Evolutionary conservation across 2,113 vertebrate species (phyloP).

Genomic region (Balaeniceps rex): DNA sequence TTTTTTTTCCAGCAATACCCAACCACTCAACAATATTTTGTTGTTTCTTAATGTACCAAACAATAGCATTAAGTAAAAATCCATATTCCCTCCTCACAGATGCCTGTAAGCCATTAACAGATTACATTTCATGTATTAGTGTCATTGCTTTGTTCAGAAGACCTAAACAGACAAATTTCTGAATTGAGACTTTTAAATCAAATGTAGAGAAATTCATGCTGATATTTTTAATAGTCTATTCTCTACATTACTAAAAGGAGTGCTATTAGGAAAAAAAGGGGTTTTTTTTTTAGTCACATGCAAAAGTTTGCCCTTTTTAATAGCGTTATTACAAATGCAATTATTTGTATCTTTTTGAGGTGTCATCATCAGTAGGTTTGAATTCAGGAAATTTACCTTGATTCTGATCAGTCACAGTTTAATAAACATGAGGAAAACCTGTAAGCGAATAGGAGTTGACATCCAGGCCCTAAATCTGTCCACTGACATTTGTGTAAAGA

Average conservation of each 20-base stretch:
- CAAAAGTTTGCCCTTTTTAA: background rate
- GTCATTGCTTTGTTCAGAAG: background rate
- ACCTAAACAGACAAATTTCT: background rate
- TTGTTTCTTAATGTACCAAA: background rate
- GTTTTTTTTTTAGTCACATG: background rate
- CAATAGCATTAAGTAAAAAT: background rate
- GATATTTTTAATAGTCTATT: background rate
- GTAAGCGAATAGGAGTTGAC: constrained; percentile 12
- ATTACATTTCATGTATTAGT: background rate
- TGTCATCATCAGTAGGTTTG: background rate
- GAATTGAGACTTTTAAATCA: background rate
- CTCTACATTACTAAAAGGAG: background rate
- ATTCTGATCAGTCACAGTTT: background rate
- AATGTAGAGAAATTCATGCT: background rate
- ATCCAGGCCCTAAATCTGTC: constrained; percentile 51
- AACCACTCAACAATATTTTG: background rate
- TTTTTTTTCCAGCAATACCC: background rate
- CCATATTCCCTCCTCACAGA: background rate
- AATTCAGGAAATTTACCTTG: background rate
- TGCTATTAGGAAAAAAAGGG: background rate
- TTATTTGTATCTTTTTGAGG: background rate
- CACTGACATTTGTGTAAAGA: constrained; percentile 23
- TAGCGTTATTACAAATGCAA: background rate
- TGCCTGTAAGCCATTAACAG: background rate
- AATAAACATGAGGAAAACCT: constrained; percentile 11